Evolutionary conservation across 1,140 invertebrate species (phyloP).

Genomic region (Zaprionus lachaisei): DNA sequence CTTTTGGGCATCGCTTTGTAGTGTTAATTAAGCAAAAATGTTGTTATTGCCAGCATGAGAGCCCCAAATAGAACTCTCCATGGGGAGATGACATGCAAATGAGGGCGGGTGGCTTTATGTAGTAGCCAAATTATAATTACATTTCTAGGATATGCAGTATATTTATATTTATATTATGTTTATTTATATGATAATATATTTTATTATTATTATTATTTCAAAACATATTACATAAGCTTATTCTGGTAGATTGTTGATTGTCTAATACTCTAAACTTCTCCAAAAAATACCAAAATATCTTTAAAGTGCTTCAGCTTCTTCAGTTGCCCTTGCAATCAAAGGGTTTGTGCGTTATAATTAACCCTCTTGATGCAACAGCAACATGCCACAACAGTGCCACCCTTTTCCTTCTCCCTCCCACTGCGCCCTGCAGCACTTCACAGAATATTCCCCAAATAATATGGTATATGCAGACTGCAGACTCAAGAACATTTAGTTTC

Average conservation of each 20-base stretch:
- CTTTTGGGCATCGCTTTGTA: constrained; percentile 73
- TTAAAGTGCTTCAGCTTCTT: background rate
- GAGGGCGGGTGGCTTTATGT: background rate
- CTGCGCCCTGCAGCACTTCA: constrained; percentile 43
- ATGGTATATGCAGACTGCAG: constrained; percentile 22
- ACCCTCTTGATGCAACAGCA: constrained; percentile 72
- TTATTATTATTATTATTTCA: background rate
- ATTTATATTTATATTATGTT: no score
- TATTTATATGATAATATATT: no score
- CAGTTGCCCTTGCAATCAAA: constrained; percentile 42
- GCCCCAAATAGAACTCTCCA: constrained; percentile 24
- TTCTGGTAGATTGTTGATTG: no score
- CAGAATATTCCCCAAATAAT: constrained; percentile 31
- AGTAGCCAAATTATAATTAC: background rate
- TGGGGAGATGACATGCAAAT: constrained; percentile 20
- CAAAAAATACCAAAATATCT: background rate
- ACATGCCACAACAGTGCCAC: constrained; percentile 61
- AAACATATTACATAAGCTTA: background rate
- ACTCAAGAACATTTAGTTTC: constrained; percentile 61
- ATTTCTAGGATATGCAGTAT: no score
- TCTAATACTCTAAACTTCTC: no score
- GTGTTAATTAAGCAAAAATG: constrained; percentile 77
- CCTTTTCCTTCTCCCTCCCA: background rate
- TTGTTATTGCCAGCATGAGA: constrained; percentile 49
- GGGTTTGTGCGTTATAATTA: constrained; percentile 64